These are phyloP conservation scores for Momotus momota DNA, from an alignment of 2,797 vertebrate species.

Conservation along the genomic window DNA sequence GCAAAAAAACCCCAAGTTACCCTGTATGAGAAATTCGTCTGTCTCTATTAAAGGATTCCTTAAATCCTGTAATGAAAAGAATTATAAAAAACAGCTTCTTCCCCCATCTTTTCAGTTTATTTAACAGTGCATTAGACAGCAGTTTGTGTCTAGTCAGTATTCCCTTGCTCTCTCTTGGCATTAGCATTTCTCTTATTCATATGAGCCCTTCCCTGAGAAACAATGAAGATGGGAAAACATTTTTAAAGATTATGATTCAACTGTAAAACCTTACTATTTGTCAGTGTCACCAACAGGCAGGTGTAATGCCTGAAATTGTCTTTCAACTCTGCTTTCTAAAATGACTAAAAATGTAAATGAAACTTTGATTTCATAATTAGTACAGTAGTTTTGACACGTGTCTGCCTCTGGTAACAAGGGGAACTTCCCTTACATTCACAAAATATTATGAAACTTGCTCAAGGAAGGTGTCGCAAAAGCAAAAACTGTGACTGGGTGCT, in stretches of 20 bases:
- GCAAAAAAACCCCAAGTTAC: not conserved
- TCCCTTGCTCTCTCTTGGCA: not conserved
- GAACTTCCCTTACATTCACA: not conserved
- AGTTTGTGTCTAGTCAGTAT: not conserved
- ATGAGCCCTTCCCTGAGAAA: constrained; percentile 44
- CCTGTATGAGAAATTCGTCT: not conserved
- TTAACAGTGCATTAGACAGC: not conserved
- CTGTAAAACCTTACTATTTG: constrained; percentile 39
- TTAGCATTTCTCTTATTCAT: not conserved
- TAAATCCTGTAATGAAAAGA: not conserved
- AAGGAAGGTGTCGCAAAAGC: not conserved
- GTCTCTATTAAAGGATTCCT: not conserved
- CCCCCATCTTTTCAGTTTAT: not conserved
- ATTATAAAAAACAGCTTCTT: not conserved
- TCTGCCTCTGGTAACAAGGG: constrained; percentile 17
- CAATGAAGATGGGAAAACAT: constrained; percentile 51
- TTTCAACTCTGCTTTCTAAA: constrained; percentile 47
- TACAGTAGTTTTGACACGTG: constrained; percentile 31
- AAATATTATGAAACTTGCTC: constrained; percentile 27
- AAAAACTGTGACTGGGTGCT: not conserved
- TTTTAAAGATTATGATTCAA: constrained; percentile 53
- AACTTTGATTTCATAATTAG: constrained; percentile 62
- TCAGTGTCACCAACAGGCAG: constrained; percentile 54
- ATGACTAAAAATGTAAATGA: constrained; percentile 48
- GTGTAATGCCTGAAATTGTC: constrained; percentile 28